Evolutionary conservation across 2,888 invertebrate genomes (phyloP).

Genomic region (Noctua janthe): DNA sequence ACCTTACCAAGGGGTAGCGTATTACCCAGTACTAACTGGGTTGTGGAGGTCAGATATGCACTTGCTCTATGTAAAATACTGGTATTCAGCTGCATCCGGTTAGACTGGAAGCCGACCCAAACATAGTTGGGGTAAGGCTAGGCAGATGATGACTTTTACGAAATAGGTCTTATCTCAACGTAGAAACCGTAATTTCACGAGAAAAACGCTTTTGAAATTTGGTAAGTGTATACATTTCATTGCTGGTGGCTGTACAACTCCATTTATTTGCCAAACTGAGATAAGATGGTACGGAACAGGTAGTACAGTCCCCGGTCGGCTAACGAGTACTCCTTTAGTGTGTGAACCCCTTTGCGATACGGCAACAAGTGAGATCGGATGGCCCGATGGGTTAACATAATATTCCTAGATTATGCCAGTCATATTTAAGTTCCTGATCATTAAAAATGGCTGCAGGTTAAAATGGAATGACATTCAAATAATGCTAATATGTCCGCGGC

Average conservation of each 20-base stretch:
- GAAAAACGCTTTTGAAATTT: neutral
- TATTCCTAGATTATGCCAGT: conserved; percentile 30
- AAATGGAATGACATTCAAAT: conserved; percentile 1
- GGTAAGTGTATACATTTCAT: neutral
- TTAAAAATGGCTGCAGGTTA: conserved; percentile 19
- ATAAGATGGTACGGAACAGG: neutral
- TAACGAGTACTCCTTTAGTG: neutral
- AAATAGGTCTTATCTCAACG: neutral
- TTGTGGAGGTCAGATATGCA: too few species aligned
- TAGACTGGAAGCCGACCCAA: too few species aligned
- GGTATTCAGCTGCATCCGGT: too few species aligned
- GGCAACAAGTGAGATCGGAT: conserved; percentile 25
- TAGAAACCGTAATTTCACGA: neutral
- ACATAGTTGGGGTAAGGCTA: too few species aligned
- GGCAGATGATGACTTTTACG: too few species aligned
- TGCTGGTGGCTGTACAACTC: neutral
- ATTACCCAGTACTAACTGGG: too few species aligned
- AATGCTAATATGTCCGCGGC: neutral
- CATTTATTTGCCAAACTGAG: neutral
- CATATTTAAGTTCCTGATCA: conserved; percentile 36
- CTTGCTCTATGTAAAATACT: too few species aligned
- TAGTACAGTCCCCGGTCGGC: neutral
- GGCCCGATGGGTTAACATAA: conserved; percentile 12
- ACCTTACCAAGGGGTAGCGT: too few species aligned
- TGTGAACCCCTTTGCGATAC: neutral